Percentiles rank a stretch among this genome's conserved stretches.
phyloP scores from a whole-genome alignment of 2,797 vertebrate genomes.

The Phyllotis vaccarum region DNA sequence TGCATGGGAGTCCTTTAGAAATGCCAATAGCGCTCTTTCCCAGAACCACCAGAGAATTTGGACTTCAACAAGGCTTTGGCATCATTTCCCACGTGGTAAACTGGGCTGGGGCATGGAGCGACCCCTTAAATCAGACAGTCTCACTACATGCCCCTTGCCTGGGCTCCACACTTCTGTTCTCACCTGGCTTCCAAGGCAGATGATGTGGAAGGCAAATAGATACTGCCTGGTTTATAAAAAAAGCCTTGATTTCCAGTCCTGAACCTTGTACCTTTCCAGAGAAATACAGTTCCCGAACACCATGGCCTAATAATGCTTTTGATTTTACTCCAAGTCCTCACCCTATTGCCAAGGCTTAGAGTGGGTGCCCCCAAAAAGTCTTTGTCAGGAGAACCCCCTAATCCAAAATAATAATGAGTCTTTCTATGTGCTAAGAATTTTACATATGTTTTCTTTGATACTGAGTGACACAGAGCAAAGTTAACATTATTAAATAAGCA shows the following conservation, averaged over 20 bases:
- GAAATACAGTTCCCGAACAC: neutral
- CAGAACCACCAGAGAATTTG: neutral
- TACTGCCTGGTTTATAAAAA: neutral
- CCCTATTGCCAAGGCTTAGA: neutral
- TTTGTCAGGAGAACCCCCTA: neutral
- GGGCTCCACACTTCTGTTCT: neutral
- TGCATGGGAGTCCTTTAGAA: neutral
- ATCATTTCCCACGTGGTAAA: neutral
- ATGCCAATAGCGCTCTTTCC: neutral
- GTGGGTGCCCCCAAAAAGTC: neutral
- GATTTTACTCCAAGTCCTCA: neutral
- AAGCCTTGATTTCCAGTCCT: neutral
- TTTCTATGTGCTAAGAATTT: neutral
- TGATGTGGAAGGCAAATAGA: neutral
- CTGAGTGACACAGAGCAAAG: slow-evolving; percentile 4
- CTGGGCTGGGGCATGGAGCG: neutral
- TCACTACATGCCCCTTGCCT: neutral
- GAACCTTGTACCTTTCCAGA: neutral
- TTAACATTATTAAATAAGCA: slow-evolving; percentile 9
- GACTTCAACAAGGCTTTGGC: neutral
- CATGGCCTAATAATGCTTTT: neutral
- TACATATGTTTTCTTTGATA: neutral
- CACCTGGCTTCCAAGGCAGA: neutral
- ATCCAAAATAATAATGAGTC: neutral
- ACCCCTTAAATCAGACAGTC: neutral